phyloP scores from a whole-genome alignment of 2,113 vertebrate genomes.

The Antigone vipio region DNA sequence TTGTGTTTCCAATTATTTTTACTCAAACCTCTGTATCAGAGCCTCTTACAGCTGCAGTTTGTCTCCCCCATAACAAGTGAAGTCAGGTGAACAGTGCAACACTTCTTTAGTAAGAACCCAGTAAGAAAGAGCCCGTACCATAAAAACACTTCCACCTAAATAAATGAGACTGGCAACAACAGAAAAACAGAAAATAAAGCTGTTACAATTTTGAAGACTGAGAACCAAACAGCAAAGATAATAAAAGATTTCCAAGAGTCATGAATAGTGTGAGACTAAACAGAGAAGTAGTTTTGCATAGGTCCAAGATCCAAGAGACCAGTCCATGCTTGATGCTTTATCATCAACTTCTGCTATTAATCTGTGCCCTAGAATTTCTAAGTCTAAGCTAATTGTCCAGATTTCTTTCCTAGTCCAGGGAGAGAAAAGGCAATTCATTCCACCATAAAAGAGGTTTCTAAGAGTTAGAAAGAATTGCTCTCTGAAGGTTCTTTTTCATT shows the following conservation, averaged over 20 bases:
- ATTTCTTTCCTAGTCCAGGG: neutral
- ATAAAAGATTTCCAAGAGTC: neutral
- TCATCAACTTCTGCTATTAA: neutral
- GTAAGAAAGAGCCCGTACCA: neutral
- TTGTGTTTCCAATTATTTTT: neutral
- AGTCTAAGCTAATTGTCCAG: neutral
- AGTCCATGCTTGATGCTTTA: neutral
- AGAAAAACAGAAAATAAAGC: neutral
- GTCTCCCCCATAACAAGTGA: neutral
- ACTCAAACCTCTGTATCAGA: neutral
- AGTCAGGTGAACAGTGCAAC: neutral
- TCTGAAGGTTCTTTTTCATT: neutral
- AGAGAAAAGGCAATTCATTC: neutral
- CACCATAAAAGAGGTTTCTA: neutral
- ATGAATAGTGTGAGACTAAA: neutral
- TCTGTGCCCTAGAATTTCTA: neutral
- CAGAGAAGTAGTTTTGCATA: neutral
- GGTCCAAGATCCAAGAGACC: neutral
- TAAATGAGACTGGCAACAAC: neutral
- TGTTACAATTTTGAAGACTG: neutral
- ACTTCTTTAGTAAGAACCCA: neutral
- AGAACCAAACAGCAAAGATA: neutral
- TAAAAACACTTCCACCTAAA: neutral
- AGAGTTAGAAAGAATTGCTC: neutral
- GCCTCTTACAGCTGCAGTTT: neutral